Base-by-base conservation (phyloP, 2,888 invertebrate genomes). In the Ctenicera cuprea region DNA sequence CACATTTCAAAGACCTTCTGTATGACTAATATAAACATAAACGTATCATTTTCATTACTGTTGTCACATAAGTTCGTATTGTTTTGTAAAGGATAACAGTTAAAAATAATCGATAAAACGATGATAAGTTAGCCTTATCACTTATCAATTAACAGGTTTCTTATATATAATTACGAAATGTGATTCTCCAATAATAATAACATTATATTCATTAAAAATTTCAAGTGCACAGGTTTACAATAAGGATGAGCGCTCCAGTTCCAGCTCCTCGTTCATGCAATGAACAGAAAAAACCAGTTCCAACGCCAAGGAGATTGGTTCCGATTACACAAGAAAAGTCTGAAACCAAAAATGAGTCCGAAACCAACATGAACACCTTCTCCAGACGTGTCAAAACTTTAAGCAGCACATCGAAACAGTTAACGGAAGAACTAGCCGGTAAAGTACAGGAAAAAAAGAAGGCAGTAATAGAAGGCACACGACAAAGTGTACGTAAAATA, bases 391-490 rank as follows among this genome's bases (percentile, higher is more conserved):
- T 90, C 8, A 87, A 87, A 50, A 89, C 88, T n/a, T 86, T 90
- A 48, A 87, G 89, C 73, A 86, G 88, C 52, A 90, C 89, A 20
- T 90, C 91, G 0, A 90, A 90, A 80, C 90, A 91, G 83, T 82
- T 90, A 38, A 87, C 89, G 0, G 91, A 88, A 77, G 90, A 90
- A 80, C 89, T 91, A 16, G 89, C 89, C 0, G 87, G 87, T 30
- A 89, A 89, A 85, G 89, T 91, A 0, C 84, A 89, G 82, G 87
- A 89, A 82, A 88, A 88, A 78, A 88, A 88, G 67, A 91, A 90
- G 77, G 91, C 92, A 48, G 90, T 92, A 1, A 90, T 92, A 64
- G 92, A 92, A 81, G 89, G 91, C 66, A 93, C 92, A 0, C 88
- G 89, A 78, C 88, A 84, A 85, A 88, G 85, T 84, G 85, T 87